These are phyloP conservation scores for Gobionotothen gibberifrons DNA, from an alignment of 2,797 vertebrate species.

Conservation along the genomic window DNA sequence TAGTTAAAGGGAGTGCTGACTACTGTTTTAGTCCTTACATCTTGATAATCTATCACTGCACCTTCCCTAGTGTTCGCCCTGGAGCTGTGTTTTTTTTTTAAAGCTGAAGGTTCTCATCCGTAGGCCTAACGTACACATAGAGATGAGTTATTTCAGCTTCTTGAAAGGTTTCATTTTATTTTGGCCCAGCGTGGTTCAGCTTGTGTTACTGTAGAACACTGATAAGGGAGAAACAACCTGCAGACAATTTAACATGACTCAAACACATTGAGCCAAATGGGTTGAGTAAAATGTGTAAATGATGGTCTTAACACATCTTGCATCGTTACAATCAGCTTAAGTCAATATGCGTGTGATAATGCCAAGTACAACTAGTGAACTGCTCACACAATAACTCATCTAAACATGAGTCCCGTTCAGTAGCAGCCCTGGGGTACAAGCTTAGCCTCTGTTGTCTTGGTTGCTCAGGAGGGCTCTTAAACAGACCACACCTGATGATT, in stretches of 20 bases:
- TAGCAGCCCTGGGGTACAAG: conserved; percentile 30
- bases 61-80: conserved; percentile 40
- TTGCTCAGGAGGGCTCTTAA: conserved; percentile 69
- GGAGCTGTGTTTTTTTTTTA: conserved; percentile 61
- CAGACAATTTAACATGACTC: background rate
- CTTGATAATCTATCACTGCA: conserved; percentile 78
- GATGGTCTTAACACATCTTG: background rate
- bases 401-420: conserved; percentile 33
- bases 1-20: conserved; percentile 73
- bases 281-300: conserved; percentile 16
- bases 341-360: conserved; percentile 22
- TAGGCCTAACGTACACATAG: conserved; percentile 47
- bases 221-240: conserved; percentile 16
- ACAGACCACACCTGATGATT: conserved; percentile 51
- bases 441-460: conserved; percentile 58
- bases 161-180: conserved; percentile 4
- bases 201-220: conserved; percentile 12
- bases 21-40: conserved; percentile 69
- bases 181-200: conserved; percentile 1
- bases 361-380: conserved; percentile 17
- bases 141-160: conserved; percentile 48
- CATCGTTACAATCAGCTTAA: conserved; percentile 13
- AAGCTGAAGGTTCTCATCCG: conserved; percentile 49
- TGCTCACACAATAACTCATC: conserved; percentile 44
- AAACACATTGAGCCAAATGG: conserved; percentile 18